phyloP scores from a whole-genome alignment of 2,113 vertebrate species.

The Struthidea cinerea region DNA sequence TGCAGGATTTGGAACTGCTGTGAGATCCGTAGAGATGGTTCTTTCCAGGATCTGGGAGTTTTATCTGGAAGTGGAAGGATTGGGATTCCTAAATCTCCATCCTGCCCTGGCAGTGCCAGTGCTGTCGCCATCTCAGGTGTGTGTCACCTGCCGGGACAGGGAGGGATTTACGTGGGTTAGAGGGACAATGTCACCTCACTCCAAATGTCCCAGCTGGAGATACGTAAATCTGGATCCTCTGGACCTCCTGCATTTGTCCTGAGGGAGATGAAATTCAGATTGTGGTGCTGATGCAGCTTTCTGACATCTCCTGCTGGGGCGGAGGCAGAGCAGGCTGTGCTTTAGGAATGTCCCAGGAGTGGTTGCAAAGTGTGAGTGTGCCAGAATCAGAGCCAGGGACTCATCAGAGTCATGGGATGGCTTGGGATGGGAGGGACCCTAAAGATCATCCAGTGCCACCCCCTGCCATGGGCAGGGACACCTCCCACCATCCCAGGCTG shows the following conservation, averaged over 20 bases:
- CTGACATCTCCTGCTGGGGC: not conserved
- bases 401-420: not conserved
- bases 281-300: not conserved
- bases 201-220: not conserved
- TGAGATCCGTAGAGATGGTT: not conserved
- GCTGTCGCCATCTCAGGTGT: not conserved
- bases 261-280: not conserved
- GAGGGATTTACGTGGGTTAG: rapidly evolving
- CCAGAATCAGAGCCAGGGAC: not conserved
- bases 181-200: not conserved
- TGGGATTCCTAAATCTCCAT: not conserved
- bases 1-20: not conserved
- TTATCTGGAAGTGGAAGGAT: not conserved
- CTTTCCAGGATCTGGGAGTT: not conserved
- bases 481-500: rapidly evolving
- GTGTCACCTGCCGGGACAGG: not conserved
- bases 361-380: rapidly evolving
- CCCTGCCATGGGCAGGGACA: not conserved
- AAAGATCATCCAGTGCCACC: not conserved
- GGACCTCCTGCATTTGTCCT: not conserved
- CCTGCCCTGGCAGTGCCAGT: rapidly evolving
- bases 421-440: not conserved
- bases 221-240: not conserved
- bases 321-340: not conserved
- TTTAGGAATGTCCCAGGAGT: not conserved